Evolutionary conservation across 2,113 vertebrate species (phyloP).

Genomic region (Talpa occidentalis): DNA sequence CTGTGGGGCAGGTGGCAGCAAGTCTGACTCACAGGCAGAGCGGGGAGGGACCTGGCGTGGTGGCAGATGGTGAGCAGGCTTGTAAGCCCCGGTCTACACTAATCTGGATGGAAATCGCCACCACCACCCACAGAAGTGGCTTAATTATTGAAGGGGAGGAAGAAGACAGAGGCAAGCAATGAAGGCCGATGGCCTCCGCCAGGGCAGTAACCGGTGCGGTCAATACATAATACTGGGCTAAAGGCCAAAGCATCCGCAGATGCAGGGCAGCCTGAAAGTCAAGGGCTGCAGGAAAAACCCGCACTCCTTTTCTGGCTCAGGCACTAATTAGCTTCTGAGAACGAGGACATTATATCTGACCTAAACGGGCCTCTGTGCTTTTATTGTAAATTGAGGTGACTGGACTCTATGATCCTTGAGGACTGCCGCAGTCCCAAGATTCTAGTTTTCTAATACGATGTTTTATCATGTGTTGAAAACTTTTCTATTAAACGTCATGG

Average conservation of each 20-base stretch:
- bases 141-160: background rate
- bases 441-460: background rate
- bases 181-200: background rate
- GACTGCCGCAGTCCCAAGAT: background rate
- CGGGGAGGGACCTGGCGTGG: accelerated
- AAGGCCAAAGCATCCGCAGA: background rate
- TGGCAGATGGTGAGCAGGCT: accelerated
- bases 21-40: background rate
- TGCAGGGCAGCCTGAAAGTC: background rate
- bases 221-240: background rate
- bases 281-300: background rate
- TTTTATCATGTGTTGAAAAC: background rate
- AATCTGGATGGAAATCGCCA: background rate
- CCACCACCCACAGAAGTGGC: background rate
- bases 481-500: background rate
- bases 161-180: background rate
- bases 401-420: background rate
- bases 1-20: accelerated
- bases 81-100: accelerated
- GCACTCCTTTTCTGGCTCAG: background rate
- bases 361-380: background rate
- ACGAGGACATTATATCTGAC: background rate
- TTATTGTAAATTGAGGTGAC: background rate
- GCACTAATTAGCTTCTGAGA: background rate
- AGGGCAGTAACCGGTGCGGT: background rate